phyloP scores from a whole-genome alignment of 2,113 vertebrate species.

The Tetrax tetrax region DNA sequence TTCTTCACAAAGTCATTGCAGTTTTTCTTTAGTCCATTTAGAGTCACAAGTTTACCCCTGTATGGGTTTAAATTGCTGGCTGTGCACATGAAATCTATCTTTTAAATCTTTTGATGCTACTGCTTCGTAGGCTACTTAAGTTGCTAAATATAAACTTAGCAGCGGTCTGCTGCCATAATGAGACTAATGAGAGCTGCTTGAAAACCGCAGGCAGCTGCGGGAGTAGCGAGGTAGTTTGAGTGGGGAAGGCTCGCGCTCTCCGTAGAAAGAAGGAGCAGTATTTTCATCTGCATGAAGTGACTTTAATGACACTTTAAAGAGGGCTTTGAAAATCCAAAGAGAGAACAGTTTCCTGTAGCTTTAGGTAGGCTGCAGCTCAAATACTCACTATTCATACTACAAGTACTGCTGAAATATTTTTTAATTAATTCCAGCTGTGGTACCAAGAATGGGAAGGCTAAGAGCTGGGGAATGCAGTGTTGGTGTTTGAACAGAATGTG shows the following conservation, averaged over 20 bases:
- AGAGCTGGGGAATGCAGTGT: not conserved
- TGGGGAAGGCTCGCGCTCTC: not conserved
- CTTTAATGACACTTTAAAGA: not conserved
- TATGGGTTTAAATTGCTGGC: not conserved
- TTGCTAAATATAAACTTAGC: not conserved
- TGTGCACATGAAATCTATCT: not conserved
- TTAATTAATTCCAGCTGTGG: not conserved
- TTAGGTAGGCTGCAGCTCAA: not conserved
- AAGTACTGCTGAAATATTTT: not conserved
- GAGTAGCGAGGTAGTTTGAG: not conserved
- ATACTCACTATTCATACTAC: not conserved
- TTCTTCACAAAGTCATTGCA: not conserved
- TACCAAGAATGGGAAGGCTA: not conserved
- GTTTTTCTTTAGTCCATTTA: not conserved
- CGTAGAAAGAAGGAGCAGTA: not conserved
- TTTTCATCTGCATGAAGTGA: not conserved
- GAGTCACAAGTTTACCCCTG: not conserved
- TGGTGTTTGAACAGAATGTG: not conserved
- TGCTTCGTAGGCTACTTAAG: not conserved
- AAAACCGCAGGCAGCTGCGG: constrained; percentile 1
- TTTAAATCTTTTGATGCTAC: not conserved
- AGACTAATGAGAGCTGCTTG: not conserved
- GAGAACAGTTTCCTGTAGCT: not conserved
- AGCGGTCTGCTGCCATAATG: not conserved
- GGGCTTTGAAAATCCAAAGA: not conserved